A percentile compares a stretch with the other conserved stretches of the same genome.
phyloP scores from a whole-genome alignment of 2,888 invertebrate species.

The Meliscaeva auricollis region DNA sequence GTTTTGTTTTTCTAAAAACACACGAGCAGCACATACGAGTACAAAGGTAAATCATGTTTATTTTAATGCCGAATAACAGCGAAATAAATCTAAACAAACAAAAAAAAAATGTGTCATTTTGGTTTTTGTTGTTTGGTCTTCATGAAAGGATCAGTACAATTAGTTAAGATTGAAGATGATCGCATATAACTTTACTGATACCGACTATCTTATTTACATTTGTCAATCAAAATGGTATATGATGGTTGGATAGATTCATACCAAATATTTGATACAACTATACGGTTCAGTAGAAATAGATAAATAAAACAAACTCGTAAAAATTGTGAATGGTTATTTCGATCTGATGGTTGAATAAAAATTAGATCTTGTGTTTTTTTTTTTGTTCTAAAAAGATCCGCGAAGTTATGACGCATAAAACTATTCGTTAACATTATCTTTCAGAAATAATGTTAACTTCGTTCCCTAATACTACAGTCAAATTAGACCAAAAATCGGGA shows the following conservation, averaged over 20 bases:
- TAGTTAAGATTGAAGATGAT: slow-evolving; percentile 36
- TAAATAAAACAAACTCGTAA: too few relatives aligned
- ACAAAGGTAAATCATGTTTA: slow-evolving; percentile 7
- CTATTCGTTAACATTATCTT: too few relatives aligned
- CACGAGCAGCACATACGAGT: too few relatives aligned
- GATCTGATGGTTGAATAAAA: too few relatives aligned
- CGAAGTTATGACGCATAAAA: too few relatives aligned
- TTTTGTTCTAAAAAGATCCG: too few relatives aligned
- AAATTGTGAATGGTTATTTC: too few relatives aligned
- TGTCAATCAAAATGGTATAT: slow-evolving; percentile 29
- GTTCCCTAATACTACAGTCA: too few relatives aligned
- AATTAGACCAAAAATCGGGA: too few relatives aligned
- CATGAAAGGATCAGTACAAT: slow-evolving; percentile 48
- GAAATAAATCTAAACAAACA: slow-evolving; percentile 47
- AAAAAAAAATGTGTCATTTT: slow-evolving; percentile 60
- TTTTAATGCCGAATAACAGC: not conserved
- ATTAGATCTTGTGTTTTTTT: too few relatives aligned
- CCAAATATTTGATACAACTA: not conserved
- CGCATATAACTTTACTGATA: not conserved
- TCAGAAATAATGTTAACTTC: too few relatives aligned
- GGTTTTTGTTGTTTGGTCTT: not conserved
- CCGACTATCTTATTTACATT: slow-evolving; percentile 57
- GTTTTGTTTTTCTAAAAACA: not conserved
- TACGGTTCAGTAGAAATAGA: too few relatives aligned
- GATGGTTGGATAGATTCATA: not conserved